Base-by-base conservation (phyloP, 2,113 vertebrate genomes). In the Himantopus leucocephalus region DNA sequence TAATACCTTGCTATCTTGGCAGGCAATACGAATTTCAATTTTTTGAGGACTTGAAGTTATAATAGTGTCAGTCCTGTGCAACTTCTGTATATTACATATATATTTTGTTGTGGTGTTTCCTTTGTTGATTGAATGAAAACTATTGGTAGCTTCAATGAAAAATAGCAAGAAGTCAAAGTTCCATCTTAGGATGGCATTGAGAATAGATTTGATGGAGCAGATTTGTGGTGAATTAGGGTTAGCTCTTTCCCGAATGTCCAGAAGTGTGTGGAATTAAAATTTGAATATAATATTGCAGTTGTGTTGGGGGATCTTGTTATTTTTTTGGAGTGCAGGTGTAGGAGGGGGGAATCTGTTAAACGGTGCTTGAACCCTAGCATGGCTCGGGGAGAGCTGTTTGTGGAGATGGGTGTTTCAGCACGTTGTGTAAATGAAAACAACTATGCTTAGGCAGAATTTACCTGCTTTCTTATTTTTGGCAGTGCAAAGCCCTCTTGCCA, bases 341-440 rank as follows among this genome's bases (percentile, higher is more conserved):
- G 43, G 18, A 14, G 7, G 6, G 16, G 12, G 23, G 1, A 0
- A 23, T 15, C 12, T 37, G 22, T 75, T 53, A 78, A 87, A 22
- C 41, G 11, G 1, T 32, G 8, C 30, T 45, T n/a, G 15, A 35
- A 30, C 82, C 18, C 16, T n/a, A 12, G 16, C 60, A 24, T 0
- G 10, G 34, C 34, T 50, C 21, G 16, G 29, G 64, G 56, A 58
- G 50, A 75, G 6, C 22, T n/a, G 7, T n/a, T n/a, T 37, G 19
- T 55, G 24, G 52, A 0, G 0, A 23, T 53, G 37, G 19, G 8
- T 32, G 8, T 82, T 94, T 48, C 58, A 74, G 32, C 11, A 21
- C 0, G 0, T 60, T 35, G 14, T 22, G 3, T 45, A 56, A 76
- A 63, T 2, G 2, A 76, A 34, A 94, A 27, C 20, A 64, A 4